These are phyloP conservation scores for Stegodyphus dumicola DNA, from an alignment of 1,140 invertebrate genomes.

Conservation along the genomic window DNA sequence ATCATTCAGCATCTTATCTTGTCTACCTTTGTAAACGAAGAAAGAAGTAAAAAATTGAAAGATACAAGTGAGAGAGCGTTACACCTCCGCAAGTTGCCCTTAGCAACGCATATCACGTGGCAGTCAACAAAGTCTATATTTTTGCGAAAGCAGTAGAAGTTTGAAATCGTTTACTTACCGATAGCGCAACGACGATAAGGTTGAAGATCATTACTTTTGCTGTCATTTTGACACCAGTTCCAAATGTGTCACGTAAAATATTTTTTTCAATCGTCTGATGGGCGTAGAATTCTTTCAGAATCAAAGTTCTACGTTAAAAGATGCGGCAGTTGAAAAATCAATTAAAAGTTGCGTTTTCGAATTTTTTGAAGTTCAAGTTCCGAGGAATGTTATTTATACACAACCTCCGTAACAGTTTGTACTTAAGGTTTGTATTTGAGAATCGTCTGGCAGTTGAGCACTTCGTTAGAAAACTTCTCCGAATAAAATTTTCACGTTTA, in stretches of 20 bases:
- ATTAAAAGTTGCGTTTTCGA: too few species aligned
- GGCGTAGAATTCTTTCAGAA: too few species aligned
- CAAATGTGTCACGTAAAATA: conserved; percentile 9
- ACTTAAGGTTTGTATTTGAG: too few species aligned
- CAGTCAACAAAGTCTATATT: conserved; percentile 55
- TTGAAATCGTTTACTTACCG: conserved; percentile 58
- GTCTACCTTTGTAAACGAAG: background rate
- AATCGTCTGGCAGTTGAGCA: too few species aligned
- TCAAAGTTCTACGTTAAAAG: too few species aligned
- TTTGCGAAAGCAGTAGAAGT: conserved; percentile 51
- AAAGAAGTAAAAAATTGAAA: background rate
- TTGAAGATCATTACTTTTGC: conserved; percentile 26
- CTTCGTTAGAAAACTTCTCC: too few species aligned
- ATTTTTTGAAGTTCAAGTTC: too few species aligned
- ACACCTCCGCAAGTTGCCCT: conserved; percentile 38
- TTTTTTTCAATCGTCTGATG: background rate
- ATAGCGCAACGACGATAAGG: conserved; percentile 38
- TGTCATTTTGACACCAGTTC: conserved; percentile 39
- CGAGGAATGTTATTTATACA: too few species aligned
- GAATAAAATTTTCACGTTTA: too few species aligned
- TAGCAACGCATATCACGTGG: conserved; percentile 52
- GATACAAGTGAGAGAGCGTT: background rate
- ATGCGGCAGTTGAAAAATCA: too few species aligned
- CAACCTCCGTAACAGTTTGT: too few species aligned
- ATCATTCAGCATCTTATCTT: conserved; percentile 11